Base-by-base conservation (phyloP, 2,888 invertebrate genomes). In the Calliopum simillimum region DNA sequence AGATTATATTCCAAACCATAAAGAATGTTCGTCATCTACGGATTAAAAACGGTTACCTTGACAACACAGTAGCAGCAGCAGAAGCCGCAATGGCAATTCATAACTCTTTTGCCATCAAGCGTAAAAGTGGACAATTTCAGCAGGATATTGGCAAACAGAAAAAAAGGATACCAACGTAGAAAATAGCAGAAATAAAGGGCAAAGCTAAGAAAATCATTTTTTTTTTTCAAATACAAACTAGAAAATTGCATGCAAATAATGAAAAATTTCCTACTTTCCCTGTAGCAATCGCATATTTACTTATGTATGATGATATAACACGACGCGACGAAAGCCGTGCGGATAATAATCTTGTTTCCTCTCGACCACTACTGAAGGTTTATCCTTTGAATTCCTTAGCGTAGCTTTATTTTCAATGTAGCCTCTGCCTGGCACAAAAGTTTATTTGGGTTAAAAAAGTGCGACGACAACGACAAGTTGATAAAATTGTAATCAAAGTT, bases 21-120 rank as follows among this genome's bases (percentile, higher is more conserved):
- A n/a, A n/a, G n/a, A n/a, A n/a, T n/a, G n/a, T 33, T 33, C 33
- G 33, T 8, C 5, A 33, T 33, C 8, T 8, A 8, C 5, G 14
- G 23, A 3, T 6, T 49, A n/a, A 49, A 19, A 16, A 4, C 1
- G 5, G 49, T 59, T 44, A 19, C 43, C 59, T n/a, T 44, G 59
- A 44, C 44, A 59, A 41, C 16, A 16, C 6, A 19, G 44, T 14
- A 12, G 41, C 58, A 41, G 41, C 58, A 41, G 33, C 21, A 12
- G 23, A 23, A 33, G 14, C 23, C 2, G 19, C 21, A 19, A 62
- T 33, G 8, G 8, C 56, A 56, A 56, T 25, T 19, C 33, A 56
- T 56, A 56, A 56, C 23, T 56, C 56, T 56, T 19, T 49, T 47
- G n/a, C 47, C 51, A 51, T 51, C 64, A 64, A 51, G 51, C 64